phyloP scores from a whole-genome alignment of 2,113 vertebrate species.

The Scatophagus argus region DNA sequence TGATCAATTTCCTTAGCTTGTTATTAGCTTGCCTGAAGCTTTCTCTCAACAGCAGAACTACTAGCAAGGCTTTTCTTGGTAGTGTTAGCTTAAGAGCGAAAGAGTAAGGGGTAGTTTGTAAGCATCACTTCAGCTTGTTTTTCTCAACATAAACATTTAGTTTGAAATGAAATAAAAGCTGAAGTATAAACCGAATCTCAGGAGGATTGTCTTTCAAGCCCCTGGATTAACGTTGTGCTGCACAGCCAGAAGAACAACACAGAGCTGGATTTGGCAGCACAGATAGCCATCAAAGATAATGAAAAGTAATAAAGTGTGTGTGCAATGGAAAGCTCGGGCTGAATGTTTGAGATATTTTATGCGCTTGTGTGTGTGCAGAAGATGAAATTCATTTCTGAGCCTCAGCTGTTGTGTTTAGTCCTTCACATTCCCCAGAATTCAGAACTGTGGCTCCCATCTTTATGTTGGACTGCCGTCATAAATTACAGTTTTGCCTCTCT shows the following conservation, averaged over 20 bases:
- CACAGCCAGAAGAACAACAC: constrained; percentile 62
- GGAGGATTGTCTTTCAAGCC: constrained; percentile 53
- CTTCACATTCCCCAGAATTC: constrained; percentile 31
- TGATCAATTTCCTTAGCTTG: constrained; percentile 15
- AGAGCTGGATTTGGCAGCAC: constrained; percentile 51
- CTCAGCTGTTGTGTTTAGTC: constrained; percentile 45
- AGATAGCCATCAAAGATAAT: constrained; percentile 58
- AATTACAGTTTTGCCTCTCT: constrained; percentile 36
- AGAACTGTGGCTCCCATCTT: constrained; percentile 24
- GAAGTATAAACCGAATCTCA: constrained; percentile 34
- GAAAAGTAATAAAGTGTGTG: constrained; percentile 59
- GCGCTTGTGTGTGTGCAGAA: constrained; percentile 31
- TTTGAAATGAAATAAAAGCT: constrained; percentile 47
- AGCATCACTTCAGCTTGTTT: constrained; percentile 13
- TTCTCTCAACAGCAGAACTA: not conserved
- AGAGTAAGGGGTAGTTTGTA: constrained; percentile 2
- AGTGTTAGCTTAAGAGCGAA: not conserved
- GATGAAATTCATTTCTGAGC: constrained; percentile 40
- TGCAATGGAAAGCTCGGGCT: constrained; percentile 35
- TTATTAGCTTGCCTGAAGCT: not conserved
- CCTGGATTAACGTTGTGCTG: constrained; percentile 42
- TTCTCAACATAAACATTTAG: constrained; percentile 36
- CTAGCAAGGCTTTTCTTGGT: not conserved
- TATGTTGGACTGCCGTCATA: constrained; percentile 17
- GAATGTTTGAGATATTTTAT: constrained; percentile 41